phyloP scores from a whole-genome alignment of 2,888 invertebrate genomes.

The Corbicula japonica region DNA sequence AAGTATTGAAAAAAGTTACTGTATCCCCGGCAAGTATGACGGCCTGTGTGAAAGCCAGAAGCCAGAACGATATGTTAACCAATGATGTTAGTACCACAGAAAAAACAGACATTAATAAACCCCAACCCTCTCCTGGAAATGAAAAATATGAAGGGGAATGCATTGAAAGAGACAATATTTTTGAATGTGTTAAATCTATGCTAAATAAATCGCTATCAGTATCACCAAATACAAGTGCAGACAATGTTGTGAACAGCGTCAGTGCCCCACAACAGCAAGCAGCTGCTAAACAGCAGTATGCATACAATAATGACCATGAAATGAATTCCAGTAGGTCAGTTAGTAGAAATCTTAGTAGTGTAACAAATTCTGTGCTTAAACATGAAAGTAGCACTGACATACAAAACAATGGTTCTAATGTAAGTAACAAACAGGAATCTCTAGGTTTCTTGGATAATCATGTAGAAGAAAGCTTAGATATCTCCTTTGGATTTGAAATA shows the following conservation, averaged over 20 bases:
- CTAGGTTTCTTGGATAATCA: conserved; percentile 82
- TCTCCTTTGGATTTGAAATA: conserved; percentile 81
- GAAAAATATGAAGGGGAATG: conserved; percentile 12
- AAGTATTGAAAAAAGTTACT: conserved; percentile 67
- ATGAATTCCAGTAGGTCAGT: conserved; percentile 48
- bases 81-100: conserved; percentile 17
- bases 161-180: too few species aligned
- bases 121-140: not conserved
- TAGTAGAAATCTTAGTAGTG: conserved; percentile 26
- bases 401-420: conserved; percentile 39
- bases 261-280: conserved; percentile 10
- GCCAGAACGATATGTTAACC: conserved; percentile 51
- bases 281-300: conserved; percentile 8
- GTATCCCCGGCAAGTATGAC: conserved; percentile 37
- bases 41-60: conserved; percentile 45
- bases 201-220: conserved; percentile 31
- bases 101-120: not conserved
- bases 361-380: conserved; percentile 47
- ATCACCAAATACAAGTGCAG: conserved; percentile 28
- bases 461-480: conserved; percentile 75
- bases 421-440: conserved; percentile 71
- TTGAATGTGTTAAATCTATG: conserved; percentile 18
- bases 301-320: conserved; percentile 14
- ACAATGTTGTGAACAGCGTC: conserved; percentile 21
- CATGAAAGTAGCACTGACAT: conserved; percentile 43